phyloP scores from a whole-genome alignment of 1,140 invertebrate genomes.

The Drosophila dunni region DNA sequence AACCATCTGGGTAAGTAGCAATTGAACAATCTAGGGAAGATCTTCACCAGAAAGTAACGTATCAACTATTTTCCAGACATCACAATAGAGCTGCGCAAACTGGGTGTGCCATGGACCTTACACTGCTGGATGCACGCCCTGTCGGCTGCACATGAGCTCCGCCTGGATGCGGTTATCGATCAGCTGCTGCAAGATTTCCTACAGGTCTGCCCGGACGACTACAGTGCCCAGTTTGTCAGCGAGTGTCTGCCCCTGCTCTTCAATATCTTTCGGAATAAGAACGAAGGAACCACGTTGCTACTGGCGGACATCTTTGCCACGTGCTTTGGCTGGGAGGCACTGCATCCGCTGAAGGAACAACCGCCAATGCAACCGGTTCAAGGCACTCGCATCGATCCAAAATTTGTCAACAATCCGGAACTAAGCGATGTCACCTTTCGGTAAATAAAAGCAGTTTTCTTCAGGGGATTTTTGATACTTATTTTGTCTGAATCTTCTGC shows the following conservation, averaged over 20 bases:
- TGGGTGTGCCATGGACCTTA: constrained; percentile 94
- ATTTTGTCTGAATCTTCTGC: constrained; percentile 7
- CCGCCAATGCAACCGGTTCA: constrained; percentile 88
- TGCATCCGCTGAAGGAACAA: constrained; percentile 91
- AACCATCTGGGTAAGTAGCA: constrained; percentile 90
- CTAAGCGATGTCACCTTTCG: constrained; percentile 95
- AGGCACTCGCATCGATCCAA: constrained; percentile 93
- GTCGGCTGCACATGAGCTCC: constrained; percentile 92
- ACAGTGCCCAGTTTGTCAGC: constrained; percentile 94
- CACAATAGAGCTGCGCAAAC: constrained; percentile 91
- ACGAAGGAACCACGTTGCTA: constrained; percentile 94
- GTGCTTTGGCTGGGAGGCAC: constrained; percentile 94
- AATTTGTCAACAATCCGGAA: constrained; percentile 96
- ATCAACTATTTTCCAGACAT: constrained; percentile 87
- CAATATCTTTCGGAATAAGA: constrained; percentile 96
- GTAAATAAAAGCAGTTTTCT: constrained; percentile 61
- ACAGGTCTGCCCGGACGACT: constrained; percentile 93
- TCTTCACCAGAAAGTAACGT: background rate
- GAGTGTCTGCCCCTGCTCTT: constrained; percentile 95
- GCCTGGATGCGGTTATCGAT: constrained; percentile 94
- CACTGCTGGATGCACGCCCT: constrained; percentile 97
- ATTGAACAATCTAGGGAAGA: background rate
- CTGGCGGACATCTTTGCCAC: constrained; percentile 95
- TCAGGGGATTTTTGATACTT: background rate
- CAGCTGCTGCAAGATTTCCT: constrained; percentile 95